Base-by-base conservation (phyloP, 2,113 vertebrate genomes). In the Chitala chitala region DNA sequence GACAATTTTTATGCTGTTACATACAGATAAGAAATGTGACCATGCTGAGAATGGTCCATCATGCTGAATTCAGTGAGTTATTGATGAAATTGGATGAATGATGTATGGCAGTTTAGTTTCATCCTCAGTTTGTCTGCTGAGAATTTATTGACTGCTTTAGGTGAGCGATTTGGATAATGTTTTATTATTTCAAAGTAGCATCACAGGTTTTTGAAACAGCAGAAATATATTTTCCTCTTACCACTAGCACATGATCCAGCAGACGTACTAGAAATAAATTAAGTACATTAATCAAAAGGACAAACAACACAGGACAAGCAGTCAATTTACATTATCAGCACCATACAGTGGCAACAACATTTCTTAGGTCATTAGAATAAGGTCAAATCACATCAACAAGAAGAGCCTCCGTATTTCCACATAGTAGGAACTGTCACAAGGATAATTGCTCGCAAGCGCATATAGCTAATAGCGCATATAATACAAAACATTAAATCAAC, bases 201-300 rank as follows among this genome's bases (percentile, higher is more conserved):
- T 20, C n/a, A n/a, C 48, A 33, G 7, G 15, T 69, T 51, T 51
- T 26, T 26, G 8, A 5, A 22, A 20, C n/a, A 24, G 38, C 20
- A 36, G 50, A 55, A 75, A 33, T 51, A 15, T 65, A 42, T 74
- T 68, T 22, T 69, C 24, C 38, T 53, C 24, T 31, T 33, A 17
- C 51, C n/a, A 13, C 4, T 33, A 54, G 3, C 54, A 54, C 17
- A 40, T 40, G 54, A 71, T 71, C 53, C 31, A 55, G 53, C 36
- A 38, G 20, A 51, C 22, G 36, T 54, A 24, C 50, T 24, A n/a
- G 50, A 54, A 64, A 74, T 31, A 33, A 61, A 65, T 65, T 66
- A 55, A 66, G 36, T n/a, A 26, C 64, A 75, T 75, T 56, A 69
- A 75, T 68, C 73, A 69, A 68, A 68, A 42, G 24, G 29, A 69